Evolutionary conservation across 2,797 vertebrate genomes (phyloP), one percentile per base, ranked within the genome.

Genomic region (Pachyuromys duprasi): DNA sequence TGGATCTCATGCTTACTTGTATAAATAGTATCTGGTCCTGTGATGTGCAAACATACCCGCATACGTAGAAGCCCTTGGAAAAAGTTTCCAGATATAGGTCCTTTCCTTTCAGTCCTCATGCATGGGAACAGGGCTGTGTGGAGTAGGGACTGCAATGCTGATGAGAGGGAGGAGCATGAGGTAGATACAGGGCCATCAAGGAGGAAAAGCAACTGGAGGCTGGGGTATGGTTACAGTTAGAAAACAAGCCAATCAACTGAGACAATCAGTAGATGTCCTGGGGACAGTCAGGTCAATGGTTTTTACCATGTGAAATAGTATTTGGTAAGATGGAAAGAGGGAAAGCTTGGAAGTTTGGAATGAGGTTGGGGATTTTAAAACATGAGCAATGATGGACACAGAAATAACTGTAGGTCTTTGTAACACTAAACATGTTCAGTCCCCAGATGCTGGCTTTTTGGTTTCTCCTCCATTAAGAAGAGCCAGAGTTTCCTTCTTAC

Each of bases 251-350:
- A 67, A n/a, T n/a, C 45, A 55, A 22, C 12, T 89, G 65, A 89
- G 55, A 3, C 78, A 93, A 74, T 33, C 17, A 0, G 4, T 60
- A 81, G 74, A 49, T 53, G 74, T 36, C 4, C 1, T 22, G 28
- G 89, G 53, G 65, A 83, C 5, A 18, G 20, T 63, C 55, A 53
- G 57, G 67, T 42, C 80, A 63, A 28, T 6, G 80, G 4, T 42
- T 63, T 49, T 96, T 24, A 74, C 8, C 20, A 60, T 67, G 28
- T 92, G 45, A 86, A 26, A 49, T 9, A 89, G 89, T 39, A 88
- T 28, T 57, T 96, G 90, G 36, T 94, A 78, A 89, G 39, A 62
- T 0, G 3, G 22, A 92, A 96, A 86, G 4, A 76, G 53, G 28
- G 57, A 78, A 72, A 78, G 14, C 24, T 76, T 88, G 62, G 76